These are phyloP conservation scores for Peromyscus californicus DNA, from an alignment of 2,113 vertebrate genomes.

Conservation along the genomic window DNA sequence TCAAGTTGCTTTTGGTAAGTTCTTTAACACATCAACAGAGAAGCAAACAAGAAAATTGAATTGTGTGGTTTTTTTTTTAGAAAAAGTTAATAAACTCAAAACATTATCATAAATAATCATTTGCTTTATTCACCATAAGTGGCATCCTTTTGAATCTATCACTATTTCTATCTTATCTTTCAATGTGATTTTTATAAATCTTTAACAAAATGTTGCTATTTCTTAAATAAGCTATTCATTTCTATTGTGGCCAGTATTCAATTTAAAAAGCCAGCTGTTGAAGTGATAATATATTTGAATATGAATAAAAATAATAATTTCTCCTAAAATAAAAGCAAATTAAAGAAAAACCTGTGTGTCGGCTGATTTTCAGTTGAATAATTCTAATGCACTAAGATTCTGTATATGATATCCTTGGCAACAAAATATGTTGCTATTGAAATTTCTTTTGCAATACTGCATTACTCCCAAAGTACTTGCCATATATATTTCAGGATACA, in stretches of 20 bases:
- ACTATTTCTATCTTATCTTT: background rate
- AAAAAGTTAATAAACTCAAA: background rate
- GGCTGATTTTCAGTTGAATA: background rate
- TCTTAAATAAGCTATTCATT: background rate
- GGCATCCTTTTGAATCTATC: background rate
- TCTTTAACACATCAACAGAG: background rate
- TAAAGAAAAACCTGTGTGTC: background rate
- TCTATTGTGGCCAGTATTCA: background rate
- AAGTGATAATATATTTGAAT: background rate
- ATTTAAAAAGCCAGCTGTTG: background rate
- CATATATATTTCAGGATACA: background rate
- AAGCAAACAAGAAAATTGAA: background rate
- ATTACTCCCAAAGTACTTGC: background rate
- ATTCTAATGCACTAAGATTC: background rate
- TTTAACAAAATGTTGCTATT: background rate
- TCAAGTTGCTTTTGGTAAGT: background rate
- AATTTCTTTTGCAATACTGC: background rate
- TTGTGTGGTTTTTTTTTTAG: background rate
- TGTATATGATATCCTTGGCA: background rate
- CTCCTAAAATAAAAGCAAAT: background rate
- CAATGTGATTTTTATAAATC: background rate
- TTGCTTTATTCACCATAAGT: background rate
- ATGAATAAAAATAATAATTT: background rate
- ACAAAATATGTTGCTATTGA: background rate
- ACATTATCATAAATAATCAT: background rate